Evolutionary conservation across 2,888 invertebrate genomes (phyloP).

Genomic region (Rhyacophila evoluta): DNA sequence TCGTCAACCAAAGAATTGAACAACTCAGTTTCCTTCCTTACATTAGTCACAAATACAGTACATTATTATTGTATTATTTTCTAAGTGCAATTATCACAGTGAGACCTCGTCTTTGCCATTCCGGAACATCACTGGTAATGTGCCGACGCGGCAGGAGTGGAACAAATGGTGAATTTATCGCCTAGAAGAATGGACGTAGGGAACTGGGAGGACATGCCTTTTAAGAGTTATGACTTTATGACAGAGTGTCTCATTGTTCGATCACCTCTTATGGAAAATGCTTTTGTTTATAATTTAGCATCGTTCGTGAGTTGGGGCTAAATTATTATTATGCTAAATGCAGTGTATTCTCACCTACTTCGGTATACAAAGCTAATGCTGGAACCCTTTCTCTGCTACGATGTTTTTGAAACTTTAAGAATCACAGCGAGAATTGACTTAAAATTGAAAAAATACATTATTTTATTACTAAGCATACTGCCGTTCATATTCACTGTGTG

Average conservation of each 20-base stretch:
- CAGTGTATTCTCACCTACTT: background rate
- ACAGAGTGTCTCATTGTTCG: constrained; percentile 11
- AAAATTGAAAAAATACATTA: no score
- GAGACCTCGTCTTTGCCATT: background rate
- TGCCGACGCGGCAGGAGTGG: background rate
- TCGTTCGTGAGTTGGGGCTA: background rate
- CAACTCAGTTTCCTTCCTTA: no score
- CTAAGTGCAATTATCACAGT: no score
- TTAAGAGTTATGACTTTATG: constrained; percentile 10
- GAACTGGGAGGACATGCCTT: background rate
- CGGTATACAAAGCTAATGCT: no score
- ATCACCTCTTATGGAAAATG: constrained; percentile 14
- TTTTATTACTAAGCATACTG: no score
- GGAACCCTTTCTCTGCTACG: no score
- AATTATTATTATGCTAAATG: background rate
- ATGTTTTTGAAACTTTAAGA: no score
- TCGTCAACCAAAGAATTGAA: no score
- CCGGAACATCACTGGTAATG: background rate
- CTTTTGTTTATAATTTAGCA: constrained; percentile 14
- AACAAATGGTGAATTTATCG: constrained; percentile 8
- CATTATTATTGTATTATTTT: no score
- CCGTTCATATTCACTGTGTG: no score
- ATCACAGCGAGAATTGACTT: no score
- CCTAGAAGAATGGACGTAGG: background rate
- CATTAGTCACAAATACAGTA: no score